Evolutionary conservation across 2,888 invertebrate species (phyloP).

Genomic region (Salticus scenicus): DNA sequence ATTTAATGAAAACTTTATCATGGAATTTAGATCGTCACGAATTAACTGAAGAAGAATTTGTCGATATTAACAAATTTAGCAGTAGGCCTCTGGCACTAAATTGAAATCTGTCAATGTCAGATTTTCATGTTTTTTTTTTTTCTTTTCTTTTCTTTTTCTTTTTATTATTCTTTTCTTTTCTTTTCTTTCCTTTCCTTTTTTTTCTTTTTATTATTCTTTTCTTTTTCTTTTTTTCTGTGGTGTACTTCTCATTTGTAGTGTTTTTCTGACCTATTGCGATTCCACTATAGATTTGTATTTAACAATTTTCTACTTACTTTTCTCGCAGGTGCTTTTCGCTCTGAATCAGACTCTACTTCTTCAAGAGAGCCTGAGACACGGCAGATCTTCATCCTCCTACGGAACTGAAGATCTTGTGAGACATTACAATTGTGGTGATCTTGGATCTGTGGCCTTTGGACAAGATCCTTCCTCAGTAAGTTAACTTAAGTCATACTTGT

Average conservation of each 20-base stretch:
- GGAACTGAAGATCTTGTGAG: slow-evolving; percentile 76
- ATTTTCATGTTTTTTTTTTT: too few relatives aligned
- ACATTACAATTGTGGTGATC: slow-evolving; percentile 78
- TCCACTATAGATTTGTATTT: too few relatives aligned
- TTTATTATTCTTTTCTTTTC: background rate
- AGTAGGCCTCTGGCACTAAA: too few relatives aligned
- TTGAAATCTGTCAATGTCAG: too few relatives aligned
- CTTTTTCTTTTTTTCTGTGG: too few relatives aligned
- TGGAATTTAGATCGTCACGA: too few relatives aligned
- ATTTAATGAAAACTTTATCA: too few relatives aligned
- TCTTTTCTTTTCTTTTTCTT: too few relatives aligned
- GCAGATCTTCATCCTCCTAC: slow-evolving; percentile 64
- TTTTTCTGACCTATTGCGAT: background rate
- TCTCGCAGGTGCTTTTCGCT: slow-evolving; percentile 78
- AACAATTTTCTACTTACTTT: slow-evolving; percentile 72
- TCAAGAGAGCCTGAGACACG: slow-evolving; percentile 75
- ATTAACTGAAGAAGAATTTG: too few relatives aligned
- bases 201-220: too few relatives aligned
- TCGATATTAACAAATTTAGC: too few relatives aligned
- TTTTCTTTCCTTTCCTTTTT: background rate
- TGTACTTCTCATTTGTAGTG: background rate
- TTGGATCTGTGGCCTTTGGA: slow-evolving; percentile 76
- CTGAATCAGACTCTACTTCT: slow-evolving; percentile 77
- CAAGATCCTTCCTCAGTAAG: slow-evolving; percentile 6
- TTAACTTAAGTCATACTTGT: too few relatives aligned